These are phyloP conservation scores for Muscicapa striata DNA, from an alignment of 2,797 vertebrate species.

Conservation along the genomic window DNA sequence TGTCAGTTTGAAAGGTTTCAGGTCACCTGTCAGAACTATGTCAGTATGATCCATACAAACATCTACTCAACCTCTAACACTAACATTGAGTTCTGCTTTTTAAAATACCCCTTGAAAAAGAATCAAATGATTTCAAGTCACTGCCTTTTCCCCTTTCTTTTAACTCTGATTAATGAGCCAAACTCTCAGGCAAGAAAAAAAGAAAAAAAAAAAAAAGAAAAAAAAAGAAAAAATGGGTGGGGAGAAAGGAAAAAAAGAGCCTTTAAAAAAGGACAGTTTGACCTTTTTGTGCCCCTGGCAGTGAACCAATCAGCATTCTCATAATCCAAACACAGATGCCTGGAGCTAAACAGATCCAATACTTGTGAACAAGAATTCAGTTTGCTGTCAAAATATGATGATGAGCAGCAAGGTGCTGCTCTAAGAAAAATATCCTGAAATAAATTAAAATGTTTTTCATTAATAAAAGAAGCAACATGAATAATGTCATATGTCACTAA, in stretches of 20 bases:
- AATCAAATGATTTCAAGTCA: slow-evolving; percentile 77
- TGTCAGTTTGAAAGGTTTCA: slow-evolving; percentile 86
- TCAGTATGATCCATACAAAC: slow-evolving; percentile 80
- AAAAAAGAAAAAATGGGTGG: not conserved
- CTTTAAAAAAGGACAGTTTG: slow-evolving; percentile 91
- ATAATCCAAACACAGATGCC: slow-evolving; percentile 96
- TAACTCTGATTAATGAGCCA: slow-evolving; percentile 79
- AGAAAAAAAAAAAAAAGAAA: slow-evolving; percentile 36
- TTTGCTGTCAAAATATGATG: slow-evolving; percentile 81
- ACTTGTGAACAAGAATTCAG: slow-evolving; percentile 83
- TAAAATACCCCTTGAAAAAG: slow-evolving; percentile 76
- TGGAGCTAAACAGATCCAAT: slow-evolving; percentile 91
- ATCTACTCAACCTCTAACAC: slow-evolving; percentile 79
- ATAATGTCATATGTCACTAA: slow-evolving; percentile 1
- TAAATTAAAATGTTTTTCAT: slow-evolving; percentile 63
- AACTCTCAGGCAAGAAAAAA: slow-evolving; percentile 69
- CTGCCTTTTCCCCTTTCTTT: slow-evolving; percentile 78
- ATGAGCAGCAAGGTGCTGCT: slow-evolving; percentile 68
- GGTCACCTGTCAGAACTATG: slow-evolving; percentile 85
- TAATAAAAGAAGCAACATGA: slow-evolving; percentile 41
- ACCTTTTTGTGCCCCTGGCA: slow-evolving; percentile 91
- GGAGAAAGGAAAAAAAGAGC: slow-evolving; percentile 66
- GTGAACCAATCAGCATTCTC: slow-evolving; percentile 94
- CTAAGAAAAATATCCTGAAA: slow-evolving; percentile 69
- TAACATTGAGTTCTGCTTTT: slow-evolving; percentile 73